Conservation (phyloP, 2,888 invertebrate genomes). For the Druceiella hillmani region DNA sequence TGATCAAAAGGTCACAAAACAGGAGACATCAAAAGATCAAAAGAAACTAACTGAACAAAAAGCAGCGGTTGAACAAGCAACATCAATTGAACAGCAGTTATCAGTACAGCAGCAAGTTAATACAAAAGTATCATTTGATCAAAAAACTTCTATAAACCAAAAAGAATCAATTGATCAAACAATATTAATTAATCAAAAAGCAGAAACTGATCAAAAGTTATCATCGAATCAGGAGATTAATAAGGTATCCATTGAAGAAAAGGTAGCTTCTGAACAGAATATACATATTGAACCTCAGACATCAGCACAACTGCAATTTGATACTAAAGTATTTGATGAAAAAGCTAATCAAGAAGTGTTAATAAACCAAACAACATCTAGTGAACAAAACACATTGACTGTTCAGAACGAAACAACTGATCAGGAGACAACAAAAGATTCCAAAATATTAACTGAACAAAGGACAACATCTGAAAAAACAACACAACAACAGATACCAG, state of each 20-base stretch:
- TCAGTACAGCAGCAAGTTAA: not conserved
- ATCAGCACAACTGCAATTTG: slow-evolving; percentile 15
- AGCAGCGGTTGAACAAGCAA: slow-evolving; percentile 16
- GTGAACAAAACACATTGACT: no score
- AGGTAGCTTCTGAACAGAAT: no score
- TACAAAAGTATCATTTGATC: slow-evolving; percentile 8
- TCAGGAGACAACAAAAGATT: no score
- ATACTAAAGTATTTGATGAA: slow-evolving; percentile 6
- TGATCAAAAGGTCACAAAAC: slow-evolving; percentile 13
- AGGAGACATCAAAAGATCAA: slow-evolving; percentile 3
- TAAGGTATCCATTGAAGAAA: no score
- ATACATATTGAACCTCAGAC: no score
- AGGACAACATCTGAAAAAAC: slow-evolving; percentile 23
- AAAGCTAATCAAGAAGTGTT: slow-evolving; percentile 6
- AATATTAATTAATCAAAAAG: slow-evolving; percentile 15
- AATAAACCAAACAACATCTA: no score
- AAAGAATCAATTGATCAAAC: slow-evolving; percentile 14
- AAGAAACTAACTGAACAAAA: slow-evolving; percentile 19
- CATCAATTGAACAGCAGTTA: slow-evolving; percentile 14
- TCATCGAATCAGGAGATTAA: no score
- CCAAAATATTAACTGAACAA: slow-evolving; percentile 22
- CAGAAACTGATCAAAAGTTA: slow-evolving; percentile 11
- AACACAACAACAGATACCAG: slow-evolving; percentile 5
- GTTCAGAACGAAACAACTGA: no score
- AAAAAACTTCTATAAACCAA: slow-evolving; percentile 15